Conservation (phyloP, 37 sponge, comb jelly and placozoan species). For the Eunapius fragilis region DNA sequence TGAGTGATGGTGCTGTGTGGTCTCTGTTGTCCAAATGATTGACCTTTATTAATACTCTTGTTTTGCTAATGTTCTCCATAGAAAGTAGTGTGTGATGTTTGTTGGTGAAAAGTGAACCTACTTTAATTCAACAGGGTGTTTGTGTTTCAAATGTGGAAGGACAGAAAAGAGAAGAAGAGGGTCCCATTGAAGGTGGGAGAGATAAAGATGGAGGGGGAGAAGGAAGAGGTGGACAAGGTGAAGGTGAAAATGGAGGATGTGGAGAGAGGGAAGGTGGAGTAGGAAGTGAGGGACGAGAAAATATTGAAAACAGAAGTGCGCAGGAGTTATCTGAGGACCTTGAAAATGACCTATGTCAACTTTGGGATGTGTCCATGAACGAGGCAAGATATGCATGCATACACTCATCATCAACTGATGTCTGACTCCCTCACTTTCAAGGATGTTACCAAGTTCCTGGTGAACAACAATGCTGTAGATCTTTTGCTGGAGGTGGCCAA, state of each 20-base stretch:
- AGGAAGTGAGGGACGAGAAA: neutral
- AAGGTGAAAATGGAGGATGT: neutral
- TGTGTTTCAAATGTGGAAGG: neutral
- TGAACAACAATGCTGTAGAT: constrained; percentile 11
- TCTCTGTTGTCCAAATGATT: too few relatives aligned
- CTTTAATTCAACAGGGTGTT: neutral
- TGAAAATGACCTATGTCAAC: constrained; percentile 46
- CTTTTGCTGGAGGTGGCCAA: constrained; percentile 41
- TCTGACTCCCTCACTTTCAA: too few relatives aligned
- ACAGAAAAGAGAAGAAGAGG: neutral
- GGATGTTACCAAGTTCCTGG: constrained; percentile 50
- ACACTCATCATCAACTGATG: too few relatives aligned
- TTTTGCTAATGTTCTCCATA: too few relatives aligned
- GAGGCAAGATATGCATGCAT: constrained; percentile 17
- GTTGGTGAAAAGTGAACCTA: too few relatives aligned
- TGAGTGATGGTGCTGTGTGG: neutral
- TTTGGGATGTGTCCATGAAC: constrained; percentile 72
- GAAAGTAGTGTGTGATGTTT: too few relatives aligned
- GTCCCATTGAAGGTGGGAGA: too few relatives aligned
- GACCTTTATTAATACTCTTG: too few relatives aligned
- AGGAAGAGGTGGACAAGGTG: neutral
- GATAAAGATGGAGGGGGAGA: neutral
- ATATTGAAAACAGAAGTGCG: neutral
- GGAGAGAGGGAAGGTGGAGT: constrained; percentile 1
- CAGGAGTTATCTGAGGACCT: constrained; percentile 1